Percentiles rank a stretch among this genome's conserved stretches.
phyloP scores from a whole-genome alignment of 2,113 vertebrate genomes.

The Ia io region DNA sequence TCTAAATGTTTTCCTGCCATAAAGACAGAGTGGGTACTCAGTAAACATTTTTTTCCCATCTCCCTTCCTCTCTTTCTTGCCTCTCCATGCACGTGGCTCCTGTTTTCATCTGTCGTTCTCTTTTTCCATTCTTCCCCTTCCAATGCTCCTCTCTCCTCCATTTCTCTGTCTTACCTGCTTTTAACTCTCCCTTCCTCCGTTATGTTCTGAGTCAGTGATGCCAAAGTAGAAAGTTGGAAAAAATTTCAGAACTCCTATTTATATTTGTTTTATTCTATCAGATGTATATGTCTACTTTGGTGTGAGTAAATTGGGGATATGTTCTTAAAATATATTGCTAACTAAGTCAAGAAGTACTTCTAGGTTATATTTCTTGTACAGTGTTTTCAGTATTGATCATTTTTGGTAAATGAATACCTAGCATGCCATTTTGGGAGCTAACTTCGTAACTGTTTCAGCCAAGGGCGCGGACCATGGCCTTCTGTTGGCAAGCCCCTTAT shows the following conservation, averaged over 20 bases:
- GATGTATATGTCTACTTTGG: neutral
- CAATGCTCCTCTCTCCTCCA: neutral
- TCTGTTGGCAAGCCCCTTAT: neutral
- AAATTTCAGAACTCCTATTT: neutral
- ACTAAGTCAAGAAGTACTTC: too few species aligned
- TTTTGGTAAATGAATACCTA: neutral
- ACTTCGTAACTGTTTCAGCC: neutral
- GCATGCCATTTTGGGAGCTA: neutral
- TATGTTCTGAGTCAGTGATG: neutral
- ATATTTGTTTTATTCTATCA: neutral
- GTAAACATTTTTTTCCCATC: too few species aligned
- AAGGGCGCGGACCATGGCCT: fast-evolving
- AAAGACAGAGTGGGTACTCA: neutral
- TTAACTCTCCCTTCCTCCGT: neutral
- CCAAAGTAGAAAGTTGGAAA: neutral
- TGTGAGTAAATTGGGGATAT: neutral
- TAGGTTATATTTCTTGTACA: neutral
- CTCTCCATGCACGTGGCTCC: neutral
- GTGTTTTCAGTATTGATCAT: neutral
- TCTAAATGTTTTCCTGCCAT: neutral
- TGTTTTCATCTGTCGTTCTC: neutral
- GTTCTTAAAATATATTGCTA: neutral
- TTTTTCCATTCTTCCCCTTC: neutral
- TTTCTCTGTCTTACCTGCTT: neutral
- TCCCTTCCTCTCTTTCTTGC: neutral